Evolutionary conservation across 2,113 vertebrate genomes (phyloP).

Genomic region (Egretta garzetta): DNA sequence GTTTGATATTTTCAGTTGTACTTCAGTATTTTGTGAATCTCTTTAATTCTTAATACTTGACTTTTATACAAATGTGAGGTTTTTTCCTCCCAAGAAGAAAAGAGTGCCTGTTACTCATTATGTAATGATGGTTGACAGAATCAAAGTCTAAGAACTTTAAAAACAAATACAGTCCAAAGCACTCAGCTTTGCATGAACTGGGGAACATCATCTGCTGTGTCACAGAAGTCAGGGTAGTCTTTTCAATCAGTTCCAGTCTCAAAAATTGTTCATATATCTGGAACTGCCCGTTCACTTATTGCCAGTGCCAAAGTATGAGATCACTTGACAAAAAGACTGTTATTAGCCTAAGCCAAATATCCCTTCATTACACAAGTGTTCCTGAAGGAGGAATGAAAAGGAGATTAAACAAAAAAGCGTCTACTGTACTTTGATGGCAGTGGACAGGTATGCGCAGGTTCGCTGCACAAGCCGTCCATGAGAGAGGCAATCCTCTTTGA

Average conservation of each 20-base stretch:
- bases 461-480: background rate
- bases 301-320: background rate
- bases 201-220: background rate
- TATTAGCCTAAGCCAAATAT: background rate
- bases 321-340: background rate
- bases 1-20: background rate
- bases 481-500: background rate
- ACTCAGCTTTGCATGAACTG: background rate
- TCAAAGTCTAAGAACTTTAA: background rate
- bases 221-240: background rate
- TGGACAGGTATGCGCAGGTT: background rate
- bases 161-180: background rate
- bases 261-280: background rate
- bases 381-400: background rate
- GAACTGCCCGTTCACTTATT: background rate
- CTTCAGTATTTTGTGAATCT: background rate
- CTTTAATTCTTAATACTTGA: background rate
- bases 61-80: background rate
- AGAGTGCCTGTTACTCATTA: background rate
- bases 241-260: background rate
- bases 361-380: background rate
- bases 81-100: background rate
- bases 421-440: accelerated
- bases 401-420: background rate
- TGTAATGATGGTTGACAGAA: background rate